phyloP scores from a whole-genome alignment of 2,797 vertebrate species.

The Podargus strigoides region DNA sequence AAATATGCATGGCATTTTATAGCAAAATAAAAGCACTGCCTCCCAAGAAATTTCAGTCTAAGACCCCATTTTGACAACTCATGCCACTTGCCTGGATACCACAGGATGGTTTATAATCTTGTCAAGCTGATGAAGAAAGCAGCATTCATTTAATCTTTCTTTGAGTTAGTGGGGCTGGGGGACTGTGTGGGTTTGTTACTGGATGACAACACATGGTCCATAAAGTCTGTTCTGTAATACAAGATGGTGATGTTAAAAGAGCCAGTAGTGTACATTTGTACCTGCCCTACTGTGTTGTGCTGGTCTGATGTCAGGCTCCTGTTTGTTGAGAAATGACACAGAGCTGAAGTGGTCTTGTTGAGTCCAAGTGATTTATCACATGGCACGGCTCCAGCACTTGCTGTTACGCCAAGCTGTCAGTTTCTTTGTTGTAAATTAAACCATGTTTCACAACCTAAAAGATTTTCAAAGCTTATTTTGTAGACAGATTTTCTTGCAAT shows the following conservation, averaged over 20 bases:
- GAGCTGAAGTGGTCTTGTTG: conserved; percentile 24
- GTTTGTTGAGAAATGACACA: conserved; percentile 13
- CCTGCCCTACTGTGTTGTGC: background rate
- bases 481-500: conserved; percentile 8
- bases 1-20: background rate
- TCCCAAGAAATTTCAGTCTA: background rate
- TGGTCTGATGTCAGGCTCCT: background rate
- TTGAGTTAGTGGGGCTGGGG: background rate
- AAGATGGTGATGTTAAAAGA: background rate
- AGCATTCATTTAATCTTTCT: background rate
- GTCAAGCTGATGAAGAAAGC: background rate
- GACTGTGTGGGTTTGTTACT: background rate
- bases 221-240: background rate
- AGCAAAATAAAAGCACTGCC: background rate
- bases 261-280: background rate
- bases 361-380: conserved; percentile 27
- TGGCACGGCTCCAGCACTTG: background rate
- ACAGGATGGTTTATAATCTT: background rate
- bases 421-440: conserved; percentile 44
- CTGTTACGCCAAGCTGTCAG: conserved; percentile 11
- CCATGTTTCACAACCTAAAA: background rate
- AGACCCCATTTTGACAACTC: background rate
- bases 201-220: background rate
- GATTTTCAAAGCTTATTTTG: conserved; percentile 35
- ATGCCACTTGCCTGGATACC: background rate